A percentile compares a stretch with the other conserved stretches of the same genome.
phyloP scores from a whole-genome alignment of 2,797 vertebrate genomes.

The Neostethus bicornis region DNA sequence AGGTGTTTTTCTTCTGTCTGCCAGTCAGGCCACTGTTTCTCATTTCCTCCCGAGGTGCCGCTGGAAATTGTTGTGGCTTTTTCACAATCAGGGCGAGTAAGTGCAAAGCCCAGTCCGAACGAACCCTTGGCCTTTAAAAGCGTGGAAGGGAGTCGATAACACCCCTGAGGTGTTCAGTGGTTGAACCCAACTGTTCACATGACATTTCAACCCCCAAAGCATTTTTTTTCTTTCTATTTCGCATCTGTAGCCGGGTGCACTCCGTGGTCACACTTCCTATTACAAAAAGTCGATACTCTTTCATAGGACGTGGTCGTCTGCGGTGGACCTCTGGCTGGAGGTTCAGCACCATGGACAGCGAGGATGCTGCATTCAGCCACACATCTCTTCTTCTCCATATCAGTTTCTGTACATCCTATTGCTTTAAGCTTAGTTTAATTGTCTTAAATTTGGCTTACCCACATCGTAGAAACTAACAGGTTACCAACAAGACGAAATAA shows the following conservation, averaged over 20 bases:
- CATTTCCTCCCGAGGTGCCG: slow-evolving; percentile 45
- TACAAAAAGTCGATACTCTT: slow-evolving; percentile 78
- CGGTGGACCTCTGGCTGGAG: slow-evolving; percentile 65
- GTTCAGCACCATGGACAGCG: slow-evolving; percentile 75
- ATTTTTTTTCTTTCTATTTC: slow-evolving; percentile 64
- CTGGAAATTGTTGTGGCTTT: slow-evolving; percentile 64
- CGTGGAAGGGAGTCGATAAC: slow-evolving; percentile 76
- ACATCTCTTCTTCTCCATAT: slow-evolving; percentile 24
- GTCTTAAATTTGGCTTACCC: slow-evolving; percentile 27
- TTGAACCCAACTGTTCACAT: slow-evolving; percentile 81
- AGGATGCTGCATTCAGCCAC: slow-evolving; percentile 54
- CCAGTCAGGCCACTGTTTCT: slow-evolving; percentile 44
- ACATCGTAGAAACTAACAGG: neutral
- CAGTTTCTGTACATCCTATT: slow-evolving; percentile 19
- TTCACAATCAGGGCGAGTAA: slow-evolving; percentile 55
- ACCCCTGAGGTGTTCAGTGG: slow-evolving; percentile 80
- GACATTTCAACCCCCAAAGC: slow-evolving; percentile 79
- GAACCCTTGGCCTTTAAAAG: slow-evolving; percentile 78
- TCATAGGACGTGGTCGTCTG: slow-evolving; percentile 61
- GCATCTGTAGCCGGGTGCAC: slow-evolving; percentile 71
- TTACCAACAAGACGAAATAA: neutral
- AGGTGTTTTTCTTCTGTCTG: slow-evolving; percentile 38
- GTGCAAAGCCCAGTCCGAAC: slow-evolving; percentile 61
- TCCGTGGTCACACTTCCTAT: slow-evolving; percentile 75
- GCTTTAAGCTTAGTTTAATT: slow-evolving; percentile 26